Evolutionary conservation across 2,888 invertebrate species (phyloP).

Genomic region (Tiliacea citrago): DNA sequence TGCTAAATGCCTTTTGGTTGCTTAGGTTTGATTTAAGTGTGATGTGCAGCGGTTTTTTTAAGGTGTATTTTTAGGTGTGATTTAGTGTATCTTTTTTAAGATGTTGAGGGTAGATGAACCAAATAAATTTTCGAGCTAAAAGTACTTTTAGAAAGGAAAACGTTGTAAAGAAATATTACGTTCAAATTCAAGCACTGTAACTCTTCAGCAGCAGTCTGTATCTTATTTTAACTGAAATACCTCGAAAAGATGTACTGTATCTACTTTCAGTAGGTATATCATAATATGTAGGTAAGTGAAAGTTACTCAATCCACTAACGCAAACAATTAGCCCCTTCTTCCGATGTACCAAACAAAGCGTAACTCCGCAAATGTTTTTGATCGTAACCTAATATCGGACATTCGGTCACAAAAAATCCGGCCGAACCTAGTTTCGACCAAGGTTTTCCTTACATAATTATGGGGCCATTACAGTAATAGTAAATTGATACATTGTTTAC

Average conservation of each 20-base stretch:
- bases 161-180: neutral
- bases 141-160: no score
- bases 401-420: constrained; percentile 46
- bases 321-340: constrained; percentile 18
- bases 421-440: constrained; percentile 47
- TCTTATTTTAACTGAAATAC: neutral
- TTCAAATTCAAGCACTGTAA: neutral
- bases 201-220: neutral
- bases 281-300: neutral
- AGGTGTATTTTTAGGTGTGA: neutral
- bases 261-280: neutral
- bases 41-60: neutral
- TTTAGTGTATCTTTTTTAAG: no score
- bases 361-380: constrained; percentile 31
- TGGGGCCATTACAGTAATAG: constrained; percentile 62
- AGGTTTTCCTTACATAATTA: constrained; percentile 56
- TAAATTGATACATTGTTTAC: constrained; percentile 56
- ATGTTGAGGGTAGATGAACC: no score
- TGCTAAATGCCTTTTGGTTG: neutral
- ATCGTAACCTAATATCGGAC: constrained; percentile 46
- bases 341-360: constrained; percentile 8
- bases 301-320: neutral
- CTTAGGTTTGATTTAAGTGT: neutral
- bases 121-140: neutral
- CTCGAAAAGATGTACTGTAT: neutral